phyloP scores from a whole-genome alignment of 2,888 invertebrate species.

The Tineola bisselliella region DNA sequence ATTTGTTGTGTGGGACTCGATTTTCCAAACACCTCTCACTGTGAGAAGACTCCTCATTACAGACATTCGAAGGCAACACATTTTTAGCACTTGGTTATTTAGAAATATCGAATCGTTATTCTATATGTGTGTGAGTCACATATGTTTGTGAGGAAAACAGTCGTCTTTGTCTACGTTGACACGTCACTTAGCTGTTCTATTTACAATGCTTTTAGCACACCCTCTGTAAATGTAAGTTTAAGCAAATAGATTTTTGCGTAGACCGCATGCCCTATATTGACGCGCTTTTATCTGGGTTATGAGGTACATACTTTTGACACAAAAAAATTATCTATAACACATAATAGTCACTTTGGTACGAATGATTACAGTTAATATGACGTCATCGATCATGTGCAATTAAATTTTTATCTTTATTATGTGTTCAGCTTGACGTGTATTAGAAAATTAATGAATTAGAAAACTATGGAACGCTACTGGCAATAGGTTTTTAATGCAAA shows the following conservation, averaged over 20 bases:
- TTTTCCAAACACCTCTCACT: neutral
- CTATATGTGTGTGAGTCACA: slow-evolving; percentile 28
- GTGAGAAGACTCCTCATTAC: slow-evolving; percentile 10
- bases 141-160: slow-evolving; percentile 30
- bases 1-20: neutral
- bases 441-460: neutral
- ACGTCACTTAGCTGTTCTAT: slow-evolving; percentile 56
- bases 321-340: too few species aligned
- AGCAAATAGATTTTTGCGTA: slow-evolving; percentile 37
- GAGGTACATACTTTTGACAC: neutral
- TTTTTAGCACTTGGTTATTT: slow-evolving; percentile 8
- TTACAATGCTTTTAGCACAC: slow-evolving; percentile 61
- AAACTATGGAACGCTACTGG: slow-evolving; percentile 4
- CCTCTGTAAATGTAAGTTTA: slow-evolving; percentile 43
- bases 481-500: slow-evolving; percentile 46
- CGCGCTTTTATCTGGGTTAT: slow-evolving; percentile 3
- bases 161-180: slow-evolving; percentile 56
- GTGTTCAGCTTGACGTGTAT: neutral
- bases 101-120: slow-evolving; percentile 4
- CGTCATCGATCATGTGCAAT: neutral
- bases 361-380: too few species aligned
- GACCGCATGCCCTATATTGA: slow-evolving; percentile 16
- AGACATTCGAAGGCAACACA: neutral
- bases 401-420: neutral
- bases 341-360: too few species aligned